A percentile compares a stretch with the other conserved stretches of the same genome.
Conservation (phyloP, 2,797 vertebrate genomes). For the Numenius phaeopus region DNA sequence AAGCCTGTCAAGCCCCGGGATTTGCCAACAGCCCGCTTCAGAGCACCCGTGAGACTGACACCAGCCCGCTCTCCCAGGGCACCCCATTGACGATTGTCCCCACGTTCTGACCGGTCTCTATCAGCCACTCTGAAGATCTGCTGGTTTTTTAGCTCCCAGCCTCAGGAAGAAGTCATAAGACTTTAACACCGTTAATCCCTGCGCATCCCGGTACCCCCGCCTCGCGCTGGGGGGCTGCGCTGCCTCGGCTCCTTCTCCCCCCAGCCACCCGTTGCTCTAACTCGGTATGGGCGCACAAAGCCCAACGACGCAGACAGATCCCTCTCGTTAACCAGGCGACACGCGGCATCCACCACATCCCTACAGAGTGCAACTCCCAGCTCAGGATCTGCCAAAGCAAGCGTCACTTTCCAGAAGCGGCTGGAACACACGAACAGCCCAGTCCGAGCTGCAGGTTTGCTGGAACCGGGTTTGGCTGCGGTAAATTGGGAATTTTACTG, state of each 20-base stretch:
- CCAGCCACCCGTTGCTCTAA: not conserved
- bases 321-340: not conserved
- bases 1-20: not conserved
- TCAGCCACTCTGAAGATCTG: not conserved
- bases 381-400: not conserved
- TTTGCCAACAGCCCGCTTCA: not conserved
- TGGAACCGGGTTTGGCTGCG: not conserved
- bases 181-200: not conserved
- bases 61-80: not conserved
- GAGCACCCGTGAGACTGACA: not conserved
- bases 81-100: not conserved
- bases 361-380: not conserved
- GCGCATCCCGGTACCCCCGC: not conserved
- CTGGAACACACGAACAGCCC: not conserved
- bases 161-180: not conserved
- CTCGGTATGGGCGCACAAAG: not conserved
- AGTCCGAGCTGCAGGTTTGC: not conserved
- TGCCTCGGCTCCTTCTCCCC: not conserved
- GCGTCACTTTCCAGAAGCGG: not conserved
- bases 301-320: not conserved
- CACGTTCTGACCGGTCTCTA: not conserved
- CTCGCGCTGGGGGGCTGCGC: fast-evolving
- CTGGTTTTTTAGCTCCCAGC: fast-evolving
- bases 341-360: not conserved
- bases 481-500: not conserved